Evolutionary conservation across 1,140 invertebrate genomes (phyloP).

Genomic region (Zaprionus lachaisei): DNA sequence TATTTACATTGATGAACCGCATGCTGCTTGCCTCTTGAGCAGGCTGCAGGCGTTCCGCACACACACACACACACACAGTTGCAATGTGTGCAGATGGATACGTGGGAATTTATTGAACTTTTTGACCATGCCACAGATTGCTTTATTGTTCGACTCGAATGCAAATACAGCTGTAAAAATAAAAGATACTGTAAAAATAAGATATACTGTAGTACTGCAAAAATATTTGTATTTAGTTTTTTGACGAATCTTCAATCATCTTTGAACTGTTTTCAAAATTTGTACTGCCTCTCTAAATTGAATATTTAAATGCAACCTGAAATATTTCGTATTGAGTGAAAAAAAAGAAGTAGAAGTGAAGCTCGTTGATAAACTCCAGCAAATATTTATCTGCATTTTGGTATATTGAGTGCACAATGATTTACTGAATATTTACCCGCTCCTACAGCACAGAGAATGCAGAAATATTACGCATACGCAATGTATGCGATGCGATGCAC

Average conservation of each 20-base stretch:
- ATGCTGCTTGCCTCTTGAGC: constrained; percentile 25
- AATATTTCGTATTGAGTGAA: neutral
- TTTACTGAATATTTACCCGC: constrained; percentile 22
- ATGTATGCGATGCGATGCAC: constrained; percentile 8
- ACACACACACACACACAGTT: neutral
- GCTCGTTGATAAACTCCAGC: neutral
- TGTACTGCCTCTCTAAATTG: neutral
- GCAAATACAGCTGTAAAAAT: constrained; percentile 7
- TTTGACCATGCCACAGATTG: constrained; percentile 25
- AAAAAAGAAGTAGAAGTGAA: neutral
- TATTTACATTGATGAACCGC: constrained; percentile 35
- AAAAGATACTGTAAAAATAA: neutral
- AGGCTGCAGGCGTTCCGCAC: constrained; percentile 35
- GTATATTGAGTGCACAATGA: constrained; percentile 12
- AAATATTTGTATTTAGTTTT: neutral
- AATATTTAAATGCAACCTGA: neutral
- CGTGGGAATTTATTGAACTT: constrained; percentile 66
- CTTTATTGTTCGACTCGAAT: constrained; percentile 32
- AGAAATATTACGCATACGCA: constrained; percentile 45
- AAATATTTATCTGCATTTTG: neutral
- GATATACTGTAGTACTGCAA: neutral
- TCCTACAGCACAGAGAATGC: neutral
- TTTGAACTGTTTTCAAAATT: neutral
- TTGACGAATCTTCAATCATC: neutral
- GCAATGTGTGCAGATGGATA: neutral